A percentile compares a stretch with the other conserved stretches of the same genome.
Conservation (phyloP, 2,797 vertebrate genomes). For the Pipistrellus pygmaeus region DNA sequence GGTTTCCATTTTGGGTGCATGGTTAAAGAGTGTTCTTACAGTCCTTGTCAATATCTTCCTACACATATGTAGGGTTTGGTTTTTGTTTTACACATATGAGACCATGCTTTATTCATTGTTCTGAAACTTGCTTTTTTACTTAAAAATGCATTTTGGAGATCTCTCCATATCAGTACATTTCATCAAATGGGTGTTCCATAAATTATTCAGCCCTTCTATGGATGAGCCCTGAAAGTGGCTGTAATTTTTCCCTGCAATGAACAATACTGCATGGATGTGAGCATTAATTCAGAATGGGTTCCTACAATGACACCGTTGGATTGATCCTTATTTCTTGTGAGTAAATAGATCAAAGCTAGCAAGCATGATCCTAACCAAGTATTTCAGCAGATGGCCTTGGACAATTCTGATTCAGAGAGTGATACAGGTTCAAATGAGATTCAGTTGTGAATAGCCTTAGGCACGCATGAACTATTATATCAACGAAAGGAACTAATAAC, state of each 20-base stretch:
- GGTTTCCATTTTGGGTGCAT: too few species aligned
- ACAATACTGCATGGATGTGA: neutral
- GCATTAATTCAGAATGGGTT: neutral
- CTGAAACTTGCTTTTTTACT: conserved; percentile 12
- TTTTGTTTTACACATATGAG: neutral
- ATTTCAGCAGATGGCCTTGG: neutral
- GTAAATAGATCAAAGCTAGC: neutral
- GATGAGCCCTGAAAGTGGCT: neutral
- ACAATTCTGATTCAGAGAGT: neutral
- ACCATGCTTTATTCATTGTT: conserved; percentile 23
- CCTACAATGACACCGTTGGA: neutral
- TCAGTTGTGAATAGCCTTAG: neutral
- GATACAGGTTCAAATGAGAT: neutral
- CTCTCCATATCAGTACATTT: neutral
- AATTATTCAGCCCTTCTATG: neutral
- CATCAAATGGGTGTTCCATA: neutral
- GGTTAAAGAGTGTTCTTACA: neutral
- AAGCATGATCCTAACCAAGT: neutral
- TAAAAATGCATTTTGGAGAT: neutral
- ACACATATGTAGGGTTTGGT: neutral
- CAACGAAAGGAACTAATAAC: neutral
- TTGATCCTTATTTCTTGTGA: neutral
- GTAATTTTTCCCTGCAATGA: neutral
- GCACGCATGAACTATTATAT: neutral
- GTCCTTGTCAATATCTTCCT: neutral